Conservation (phyloP, 2,888 invertebrate species). For the Hypercompe scribonia region DNA sequence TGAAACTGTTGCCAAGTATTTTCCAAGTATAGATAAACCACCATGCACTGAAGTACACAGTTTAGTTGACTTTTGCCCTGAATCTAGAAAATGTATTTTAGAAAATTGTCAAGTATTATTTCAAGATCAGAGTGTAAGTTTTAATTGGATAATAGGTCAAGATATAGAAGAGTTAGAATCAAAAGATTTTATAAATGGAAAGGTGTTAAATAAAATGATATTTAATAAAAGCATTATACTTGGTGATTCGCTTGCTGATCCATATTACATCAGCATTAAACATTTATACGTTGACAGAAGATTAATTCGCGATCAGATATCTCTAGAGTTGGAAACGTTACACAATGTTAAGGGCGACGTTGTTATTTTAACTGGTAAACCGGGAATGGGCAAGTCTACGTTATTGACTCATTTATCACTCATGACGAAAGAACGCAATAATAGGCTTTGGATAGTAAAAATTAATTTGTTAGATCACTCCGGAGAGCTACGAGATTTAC, state of each 20-base stretch:
- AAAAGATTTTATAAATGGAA: slow-evolving; percentile 8
- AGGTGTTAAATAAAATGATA: slow-evolving; percentile 20
- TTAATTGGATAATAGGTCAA: slow-evolving; percentile 11
- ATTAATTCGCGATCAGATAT: slow-evolving; percentile 4
- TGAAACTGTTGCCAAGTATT: not conserved
- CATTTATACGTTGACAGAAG: slow-evolving; percentile 25
- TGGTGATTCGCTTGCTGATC: slow-evolving; percentile 15
- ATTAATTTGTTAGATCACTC: slow-evolving; percentile 24
- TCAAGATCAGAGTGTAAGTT: slow-evolving; percentile 13
- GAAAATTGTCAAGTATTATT: slow-evolving; percentile 15
- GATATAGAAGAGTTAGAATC: not conserved
- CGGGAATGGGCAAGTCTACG: slow-evolving; percentile 38
- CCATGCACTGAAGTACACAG: not conserved
- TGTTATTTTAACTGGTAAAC: slow-evolving; percentile 19
- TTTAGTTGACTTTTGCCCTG: slow-evolving; percentile 10
- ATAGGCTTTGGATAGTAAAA: slow-evolving; percentile 27
- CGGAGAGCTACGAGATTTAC: slow-evolving; percentile 1
- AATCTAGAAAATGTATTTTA: slow-evolving; percentile 4
- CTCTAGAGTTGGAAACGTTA: not conserved
- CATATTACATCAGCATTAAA: slow-evolving; percentile 25
- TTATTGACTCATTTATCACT: slow-evolving; percentile 32
- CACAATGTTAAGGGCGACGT: slow-evolving; percentile 10
- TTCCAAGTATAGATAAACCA: not conserved
- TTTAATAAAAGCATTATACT: slow-evolving; percentile 12
- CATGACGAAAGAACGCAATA: slow-evolving; percentile 21